Evolutionary conservation across 2,113 vertebrate species (phyloP).

Genomic region (Crotalus helleri): DNA sequence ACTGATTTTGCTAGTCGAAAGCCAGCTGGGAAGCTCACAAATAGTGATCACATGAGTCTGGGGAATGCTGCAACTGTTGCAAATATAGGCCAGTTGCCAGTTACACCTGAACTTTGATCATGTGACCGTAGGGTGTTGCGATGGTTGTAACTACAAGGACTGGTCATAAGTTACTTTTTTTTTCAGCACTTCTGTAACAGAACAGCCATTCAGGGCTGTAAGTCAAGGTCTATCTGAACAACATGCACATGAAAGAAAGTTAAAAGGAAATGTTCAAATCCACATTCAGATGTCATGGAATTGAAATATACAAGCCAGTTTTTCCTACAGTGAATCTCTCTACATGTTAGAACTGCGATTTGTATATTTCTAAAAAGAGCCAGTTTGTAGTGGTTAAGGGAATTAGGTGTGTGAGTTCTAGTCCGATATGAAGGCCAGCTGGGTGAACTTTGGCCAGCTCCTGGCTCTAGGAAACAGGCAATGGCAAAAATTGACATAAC

Average conservation of each 20-base stretch:
- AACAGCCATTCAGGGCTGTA: background rate
- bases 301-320: background rate
- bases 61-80: background rate
- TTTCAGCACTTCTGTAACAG: background rate
- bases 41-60: background rate
- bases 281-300: background rate
- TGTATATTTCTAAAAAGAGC: background rate
- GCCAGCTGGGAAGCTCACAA: background rate
- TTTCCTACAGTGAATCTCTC: no score
- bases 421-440: background rate
- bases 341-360: no score
- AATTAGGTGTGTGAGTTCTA: background rate
- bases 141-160: background rate
- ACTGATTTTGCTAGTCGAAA: background rate
- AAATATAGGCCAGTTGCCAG: background rate
- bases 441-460: background rate
- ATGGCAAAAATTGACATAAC: background rate
- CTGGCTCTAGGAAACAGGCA: background rate
- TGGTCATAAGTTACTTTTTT: background rate
- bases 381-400: background rate
- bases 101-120: background rate
- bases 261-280: background rate
- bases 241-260: background rate
- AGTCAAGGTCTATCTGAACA: background rate
- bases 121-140: background rate